Evolutionary conservation across 2,113 vertebrate genomes (phyloP).

Genomic region (Delphinapterus leucas): DNA sequence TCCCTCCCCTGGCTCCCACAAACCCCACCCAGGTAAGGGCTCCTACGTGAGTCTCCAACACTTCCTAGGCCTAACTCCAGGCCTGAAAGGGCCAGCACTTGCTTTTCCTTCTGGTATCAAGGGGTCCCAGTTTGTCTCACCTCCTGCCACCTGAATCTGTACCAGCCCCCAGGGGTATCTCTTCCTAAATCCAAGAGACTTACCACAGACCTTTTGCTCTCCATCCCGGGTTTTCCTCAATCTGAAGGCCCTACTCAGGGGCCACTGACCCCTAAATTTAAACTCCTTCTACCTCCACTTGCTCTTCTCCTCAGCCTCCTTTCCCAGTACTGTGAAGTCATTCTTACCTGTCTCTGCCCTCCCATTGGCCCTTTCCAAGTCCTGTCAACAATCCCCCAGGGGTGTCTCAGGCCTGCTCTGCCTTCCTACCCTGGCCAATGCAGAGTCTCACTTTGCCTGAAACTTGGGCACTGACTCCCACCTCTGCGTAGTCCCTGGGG

Average conservation of each 20-base stretch:
- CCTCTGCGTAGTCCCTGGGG: neutral
- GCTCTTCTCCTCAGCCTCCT: neutral
- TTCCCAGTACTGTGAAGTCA: neutral
- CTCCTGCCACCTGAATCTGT: neutral
- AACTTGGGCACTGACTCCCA: neutral
- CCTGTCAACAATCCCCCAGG: neutral
- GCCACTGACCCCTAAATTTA: neutral
- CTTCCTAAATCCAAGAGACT: neutral
- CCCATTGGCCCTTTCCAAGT: neutral
- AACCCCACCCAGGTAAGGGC: neutral
- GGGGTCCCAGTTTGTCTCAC: neutral
- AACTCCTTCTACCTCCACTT: neutral
- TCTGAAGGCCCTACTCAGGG: neutral
- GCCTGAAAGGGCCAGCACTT: neutral
- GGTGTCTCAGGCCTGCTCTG: neutral
- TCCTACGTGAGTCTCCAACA: neutral
- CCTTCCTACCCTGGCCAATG: neutral
- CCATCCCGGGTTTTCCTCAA: neutral
- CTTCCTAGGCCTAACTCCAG: neutral
- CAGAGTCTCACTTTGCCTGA: neutral
- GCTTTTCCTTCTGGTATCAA: neutral
- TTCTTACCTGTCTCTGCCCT: neutral
- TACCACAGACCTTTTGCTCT: neutral
- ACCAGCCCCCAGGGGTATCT: neutral
- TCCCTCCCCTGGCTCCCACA: neutral